Percentiles rank a stretch among this genome's conserved stretches.
These are phyloP conservation scores for Orchesella cincta DNA, from an alignment of 1,140 invertebrate genomes.

Conservation along the genomic window DNA sequence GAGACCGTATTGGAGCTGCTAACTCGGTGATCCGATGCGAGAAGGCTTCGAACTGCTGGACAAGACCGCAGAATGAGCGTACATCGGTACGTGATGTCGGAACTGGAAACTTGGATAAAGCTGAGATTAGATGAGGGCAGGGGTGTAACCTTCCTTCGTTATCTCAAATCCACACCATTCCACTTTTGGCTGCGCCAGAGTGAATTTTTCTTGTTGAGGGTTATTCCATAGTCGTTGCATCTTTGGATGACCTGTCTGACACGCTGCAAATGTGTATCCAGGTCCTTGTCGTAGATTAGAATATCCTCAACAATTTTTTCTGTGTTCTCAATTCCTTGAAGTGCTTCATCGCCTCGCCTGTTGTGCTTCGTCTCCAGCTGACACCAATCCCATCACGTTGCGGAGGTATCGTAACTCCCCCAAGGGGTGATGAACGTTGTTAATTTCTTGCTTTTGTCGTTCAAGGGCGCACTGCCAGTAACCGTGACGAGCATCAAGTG, in stretches of 20 bases:
- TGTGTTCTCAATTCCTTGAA: not conserved
- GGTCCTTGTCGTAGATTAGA: not conserved
- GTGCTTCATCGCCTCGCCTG: not conserved
- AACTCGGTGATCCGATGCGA: not conserved
- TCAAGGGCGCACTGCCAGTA: conserved; percentile 56
- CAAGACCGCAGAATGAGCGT: not conserved
- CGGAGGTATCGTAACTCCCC: conserved; percentile 50
- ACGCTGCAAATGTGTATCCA: not conserved
- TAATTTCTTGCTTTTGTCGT: conserved; percentile 51
- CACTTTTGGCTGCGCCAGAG: not conserved
- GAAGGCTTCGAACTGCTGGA: not conserved
- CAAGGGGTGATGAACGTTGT: conserved; percentile 54
- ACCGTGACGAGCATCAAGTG: not conserved
- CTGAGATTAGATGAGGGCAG: not conserved
- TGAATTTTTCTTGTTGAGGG: conserved; percentile 1
- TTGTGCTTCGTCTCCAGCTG: conserved; percentile 19
- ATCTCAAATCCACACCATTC: not conserved
- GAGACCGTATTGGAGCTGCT: not conserved
- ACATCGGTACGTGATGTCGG: no score
- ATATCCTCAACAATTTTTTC: conserved; percentile 2
- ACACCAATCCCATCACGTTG: conserved; percentile 11
- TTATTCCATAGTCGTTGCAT: not conserved
- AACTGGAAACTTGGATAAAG: not conserved
- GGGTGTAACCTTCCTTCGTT: not conserved
- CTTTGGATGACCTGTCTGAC: not conserved